phyloP scores from a whole-genome alignment of 1,140 invertebrate genomes.

The Carposina sasakii region DNA sequence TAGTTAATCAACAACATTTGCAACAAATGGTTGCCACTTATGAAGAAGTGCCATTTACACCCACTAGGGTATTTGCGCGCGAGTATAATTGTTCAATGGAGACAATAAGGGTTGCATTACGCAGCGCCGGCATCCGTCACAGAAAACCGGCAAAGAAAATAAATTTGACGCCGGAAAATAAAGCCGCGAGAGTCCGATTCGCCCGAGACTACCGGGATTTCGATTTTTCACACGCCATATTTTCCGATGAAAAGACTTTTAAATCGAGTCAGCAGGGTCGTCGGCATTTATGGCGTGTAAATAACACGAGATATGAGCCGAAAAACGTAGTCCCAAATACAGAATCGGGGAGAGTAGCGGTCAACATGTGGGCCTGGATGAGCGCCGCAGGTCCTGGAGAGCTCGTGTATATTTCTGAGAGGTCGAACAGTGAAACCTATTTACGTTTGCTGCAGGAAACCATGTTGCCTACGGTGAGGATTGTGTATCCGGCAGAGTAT shows the following conservation, averaged over 20 bases:
- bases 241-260: slow-evolving; percentile 5
- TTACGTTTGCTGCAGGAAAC: background rate
- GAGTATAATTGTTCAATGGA: background rate
- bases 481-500: too few relatives aligned
- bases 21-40: too few relatives aligned
- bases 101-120: background rate
- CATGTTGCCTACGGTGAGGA: too few relatives aligned
- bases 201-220: slow-evolving; percentile 4
- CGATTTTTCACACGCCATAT: slow-evolving; percentile 10
- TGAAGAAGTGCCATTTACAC: background rate
- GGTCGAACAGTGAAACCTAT: background rate
- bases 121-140: background rate
- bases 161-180: background rate
- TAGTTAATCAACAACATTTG: too few relatives aligned
- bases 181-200: background rate
- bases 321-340: too few relatives aligned
- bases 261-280: too few relatives aligned
- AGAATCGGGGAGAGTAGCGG: background rate
- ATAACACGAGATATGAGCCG: too few relatives aligned
- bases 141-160: background rate
- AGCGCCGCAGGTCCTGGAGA: slow-evolving; percentile 11
- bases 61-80: background rate
- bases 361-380: slow-evolving; percentile 14
- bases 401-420: background rate
- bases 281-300: too few relatives aligned